Base-by-base conservation (phyloP, 2,113 vertebrate species). In the Turnix velox region DNA sequence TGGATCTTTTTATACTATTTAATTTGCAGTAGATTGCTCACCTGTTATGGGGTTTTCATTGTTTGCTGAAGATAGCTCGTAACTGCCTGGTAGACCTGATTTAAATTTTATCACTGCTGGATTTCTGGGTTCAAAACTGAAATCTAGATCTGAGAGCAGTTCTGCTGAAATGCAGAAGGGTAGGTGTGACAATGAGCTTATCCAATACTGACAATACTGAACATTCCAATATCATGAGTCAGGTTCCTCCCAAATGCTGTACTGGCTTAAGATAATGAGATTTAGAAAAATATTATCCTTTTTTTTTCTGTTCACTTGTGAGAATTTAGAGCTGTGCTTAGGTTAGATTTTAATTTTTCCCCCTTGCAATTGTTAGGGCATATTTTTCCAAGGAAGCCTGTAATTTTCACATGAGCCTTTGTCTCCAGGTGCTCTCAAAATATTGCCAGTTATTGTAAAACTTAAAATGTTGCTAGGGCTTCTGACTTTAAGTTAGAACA, bases 381-480 rank as follows among this genome's bases (percentile, higher is more conserved):
- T 6, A 8, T 14, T 61, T 61, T 90, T 63, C 55, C 46, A 88
- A 42, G 49, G 62, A 66, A 88, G 20, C 19, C 12, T 91, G 20
- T 76, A 88, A 88, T 84, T 87, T 31, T 92, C 54, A 39, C 25
- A 10, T 43, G 69, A 79, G 66, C 27, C 78, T 81, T 92, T 91
- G 77, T 90, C 87, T 95, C 88, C 91, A 93, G 86, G 84, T 93
- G 84, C 84, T 92, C 80, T 63, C 61, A 91, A 88, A 92, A 75
- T 72, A 75, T 52, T 82, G 61, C 73, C 83, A 87, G 52, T 87
- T 93, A 87, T 42, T 46, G 48, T 37, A 62, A 86, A 88, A 43
- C 6, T 42, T 62, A 52, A 88, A 92, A 71, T 51, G 6, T 81
- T 92, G 58, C 19, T 87, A 71, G 51, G 30, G 35, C 48, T 92